A percentile compares a stretch with the other conserved stretches of the same genome.
phyloP scores from a whole-genome alignment of 2,113 vertebrate species.

The Oncorhynchus kisutch region DNA sequence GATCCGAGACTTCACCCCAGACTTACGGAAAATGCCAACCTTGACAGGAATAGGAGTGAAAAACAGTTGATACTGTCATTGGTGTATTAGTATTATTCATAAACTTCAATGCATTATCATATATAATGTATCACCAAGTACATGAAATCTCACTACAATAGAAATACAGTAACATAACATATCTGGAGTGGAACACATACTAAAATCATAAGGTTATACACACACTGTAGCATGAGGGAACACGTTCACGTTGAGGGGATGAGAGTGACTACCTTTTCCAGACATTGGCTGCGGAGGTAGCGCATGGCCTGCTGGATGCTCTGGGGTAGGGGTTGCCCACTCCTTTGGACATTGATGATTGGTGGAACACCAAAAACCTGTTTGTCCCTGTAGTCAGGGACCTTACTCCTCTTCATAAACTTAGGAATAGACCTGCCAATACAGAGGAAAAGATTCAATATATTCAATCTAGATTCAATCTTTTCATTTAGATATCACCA shows the following conservation, averaged over 20 bases:
- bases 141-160: too few relatives aligned
- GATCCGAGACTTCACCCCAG: conserved; percentile 85
- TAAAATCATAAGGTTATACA: not conserved
- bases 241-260: not conserved
- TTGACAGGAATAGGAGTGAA: conserved; percentile 39
- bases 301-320: conserved; percentile 90
- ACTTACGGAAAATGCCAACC: conserved; percentile 89
- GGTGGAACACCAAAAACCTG: conserved; percentile 82
- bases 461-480: not conserved
- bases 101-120: not conserved
- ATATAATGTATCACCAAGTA: not conserved
- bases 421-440: conserved; percentile 81
- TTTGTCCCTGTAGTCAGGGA: conserved; percentile 80
- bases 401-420: conserved; percentile 87
- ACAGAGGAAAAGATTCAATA: too few relatives aligned
- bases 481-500: not conserved
- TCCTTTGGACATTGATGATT: conserved; percentile 79
- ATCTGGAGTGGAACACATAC: too few relatives aligned
- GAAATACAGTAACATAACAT: too few relatives aligned
- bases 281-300: conserved; percentile 82
- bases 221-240: too few relatives aligned
- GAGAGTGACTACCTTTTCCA: conserved; percentile 56
- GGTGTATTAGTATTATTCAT: not conserved
- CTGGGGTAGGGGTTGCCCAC: conserved; percentile 82
- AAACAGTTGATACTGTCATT: not conserved